Percentiles rank a stretch among this genome's conserved stretches.
These are phyloP conservation scores for Limnephilus rhombicus DNA, from an alignment of 2,888 invertebrate species.

Conservation along the genomic window DNA sequence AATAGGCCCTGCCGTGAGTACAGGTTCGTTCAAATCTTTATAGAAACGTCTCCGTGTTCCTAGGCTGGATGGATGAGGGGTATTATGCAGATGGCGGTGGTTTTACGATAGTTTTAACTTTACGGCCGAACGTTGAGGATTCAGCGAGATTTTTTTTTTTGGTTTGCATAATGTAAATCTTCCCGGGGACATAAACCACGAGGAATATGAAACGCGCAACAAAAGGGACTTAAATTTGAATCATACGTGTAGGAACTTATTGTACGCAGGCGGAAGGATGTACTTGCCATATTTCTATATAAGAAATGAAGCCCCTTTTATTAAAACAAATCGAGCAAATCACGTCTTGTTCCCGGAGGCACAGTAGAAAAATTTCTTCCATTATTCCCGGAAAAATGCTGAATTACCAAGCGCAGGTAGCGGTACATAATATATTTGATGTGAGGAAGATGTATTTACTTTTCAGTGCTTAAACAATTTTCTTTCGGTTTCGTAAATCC, in stretches of 20 bases:
- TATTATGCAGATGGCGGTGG: neutral
- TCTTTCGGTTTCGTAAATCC: neutral
- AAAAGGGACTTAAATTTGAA: conserved; percentile 22
- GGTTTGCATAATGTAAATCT: conserved; percentile 30
- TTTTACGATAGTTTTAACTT: conserved; percentile 44
- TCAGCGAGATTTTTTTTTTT: conserved; percentile 25
- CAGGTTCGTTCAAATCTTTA: neutral
- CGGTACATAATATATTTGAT: neutral
- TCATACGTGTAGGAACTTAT: neutral
- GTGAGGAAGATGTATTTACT: neutral
- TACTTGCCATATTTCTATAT: neutral
- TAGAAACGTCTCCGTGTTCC: neutral
- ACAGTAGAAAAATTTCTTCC: neutral
- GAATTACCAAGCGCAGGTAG: neutral
- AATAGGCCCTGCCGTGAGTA: neutral
- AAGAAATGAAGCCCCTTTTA: neutral
- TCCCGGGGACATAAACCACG: conserved; percentile 2
- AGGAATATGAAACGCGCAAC: conserved; percentile 9
- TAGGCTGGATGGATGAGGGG: neutral
- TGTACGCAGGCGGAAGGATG: neutral
- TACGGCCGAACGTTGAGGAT: conserved; percentile 16
- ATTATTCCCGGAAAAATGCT: neutral
- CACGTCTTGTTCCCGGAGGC: neutral
- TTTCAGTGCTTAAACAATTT: neutral
- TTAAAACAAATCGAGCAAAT: neutral